Conservation (phyloP, 2,113 vertebrate genomes). For the Trichechus manatus region DNA sequence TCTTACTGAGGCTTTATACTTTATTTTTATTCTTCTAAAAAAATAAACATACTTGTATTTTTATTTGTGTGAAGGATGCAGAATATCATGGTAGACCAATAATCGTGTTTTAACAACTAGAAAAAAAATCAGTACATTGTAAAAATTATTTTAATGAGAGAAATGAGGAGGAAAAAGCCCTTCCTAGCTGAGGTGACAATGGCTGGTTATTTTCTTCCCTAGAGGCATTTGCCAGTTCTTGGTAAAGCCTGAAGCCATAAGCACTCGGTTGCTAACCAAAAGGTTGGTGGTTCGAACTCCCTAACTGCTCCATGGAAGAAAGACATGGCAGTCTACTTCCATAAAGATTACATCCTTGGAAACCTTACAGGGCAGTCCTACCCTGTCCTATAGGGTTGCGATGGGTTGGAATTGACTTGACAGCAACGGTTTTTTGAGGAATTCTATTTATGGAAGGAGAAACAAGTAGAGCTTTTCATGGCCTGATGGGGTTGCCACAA, state of each 20-base stretch:
- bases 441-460: not conserved
- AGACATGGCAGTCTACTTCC: too few relatives aligned
- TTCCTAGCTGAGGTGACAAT: not conserved
- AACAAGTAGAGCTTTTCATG: not conserved
- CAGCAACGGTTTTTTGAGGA: not conserved
- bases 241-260: not conserved
- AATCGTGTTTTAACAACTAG: constrained; percentile 22
- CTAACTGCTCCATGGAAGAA: too few relatives aligned
- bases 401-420: too few relatives aligned
- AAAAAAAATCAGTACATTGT: not conserved
- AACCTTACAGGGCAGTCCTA: too few relatives aligned
- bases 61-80: not conserved
- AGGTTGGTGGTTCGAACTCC: too few relatives aligned
- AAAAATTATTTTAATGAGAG: constrained; percentile 3
- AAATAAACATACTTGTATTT: not conserved
- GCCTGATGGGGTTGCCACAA: not conserved
- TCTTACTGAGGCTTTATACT: constrained; percentile 27
- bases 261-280: too few relatives aligned
- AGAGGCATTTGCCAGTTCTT: not conserved
- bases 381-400: too few relatives aligned
- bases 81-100: not conserved
- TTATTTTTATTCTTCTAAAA: constrained; percentile 28
- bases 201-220: not conserved
- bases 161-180: not conserved
- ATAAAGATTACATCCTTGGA: too few relatives aligned